Conservation (phyloP, 2,888 invertebrate genomes). For the Caradrina kadenii region DNA sequence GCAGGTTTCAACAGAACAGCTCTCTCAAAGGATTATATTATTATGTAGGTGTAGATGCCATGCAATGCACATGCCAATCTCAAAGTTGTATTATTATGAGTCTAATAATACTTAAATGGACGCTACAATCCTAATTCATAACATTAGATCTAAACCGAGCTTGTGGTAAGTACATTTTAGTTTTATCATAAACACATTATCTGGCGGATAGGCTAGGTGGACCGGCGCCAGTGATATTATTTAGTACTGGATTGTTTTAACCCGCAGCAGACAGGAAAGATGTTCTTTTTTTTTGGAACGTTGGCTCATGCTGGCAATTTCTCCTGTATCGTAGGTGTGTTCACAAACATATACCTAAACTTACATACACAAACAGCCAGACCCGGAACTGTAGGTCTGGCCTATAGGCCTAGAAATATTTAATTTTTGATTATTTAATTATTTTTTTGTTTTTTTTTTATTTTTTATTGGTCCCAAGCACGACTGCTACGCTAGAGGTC, state of each 20-base stretch:
- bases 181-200: constrained; percentile 59
- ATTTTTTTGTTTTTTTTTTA: no score
- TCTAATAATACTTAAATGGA: constrained; percentile 40
- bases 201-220: constrained; percentile 39
- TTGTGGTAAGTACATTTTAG: constrained; percentile 46
- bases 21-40: background rate
- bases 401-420: no score
- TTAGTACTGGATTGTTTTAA: constrained; percentile 10
- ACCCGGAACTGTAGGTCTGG: no score
- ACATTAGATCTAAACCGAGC: constrained; percentile 39
- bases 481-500: no score
- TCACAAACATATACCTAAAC: no score
- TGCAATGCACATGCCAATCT: constrained; percentile 4
- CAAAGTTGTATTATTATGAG: background rate
- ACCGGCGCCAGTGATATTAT: constrained; percentile 40
- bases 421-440: no score
- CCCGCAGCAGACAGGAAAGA: constrained; percentile 1
- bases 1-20: background rate
- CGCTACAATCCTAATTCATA: constrained; percentile 40
- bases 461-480: no score
- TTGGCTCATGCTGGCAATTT: no score
- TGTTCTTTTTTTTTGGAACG: background rate
- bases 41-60: background rate
- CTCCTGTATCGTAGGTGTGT: no score
- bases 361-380: no score